Percentiles rank a stretch among this genome's conserved stretches.
phyloP scores from a whole-genome alignment of 1,140 invertebrate genomes.

The Sycophaga agraensis region DNA sequence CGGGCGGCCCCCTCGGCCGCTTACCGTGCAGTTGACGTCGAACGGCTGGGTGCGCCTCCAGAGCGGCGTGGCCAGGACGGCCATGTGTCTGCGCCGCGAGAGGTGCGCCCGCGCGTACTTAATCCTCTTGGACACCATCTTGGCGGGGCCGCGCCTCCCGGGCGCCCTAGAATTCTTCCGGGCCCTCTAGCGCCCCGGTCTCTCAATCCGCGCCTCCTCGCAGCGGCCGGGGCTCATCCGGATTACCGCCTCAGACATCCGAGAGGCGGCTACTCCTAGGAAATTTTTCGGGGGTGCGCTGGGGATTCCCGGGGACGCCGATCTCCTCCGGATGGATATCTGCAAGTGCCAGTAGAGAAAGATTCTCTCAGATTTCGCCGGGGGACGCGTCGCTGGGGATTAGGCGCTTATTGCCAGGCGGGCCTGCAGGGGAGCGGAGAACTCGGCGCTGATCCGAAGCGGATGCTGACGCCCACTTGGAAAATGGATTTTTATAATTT shows the following conservation, averaged over 20 bases:
- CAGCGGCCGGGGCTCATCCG: conserved; percentile 18
- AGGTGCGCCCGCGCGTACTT: conserved; percentile 49
- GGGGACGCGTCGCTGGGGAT: no score
- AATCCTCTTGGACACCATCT: conserved; percentile 42
- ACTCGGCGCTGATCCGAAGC: no score
- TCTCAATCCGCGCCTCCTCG: neutral
- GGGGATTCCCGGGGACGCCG: neutral
- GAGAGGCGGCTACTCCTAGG: no score
- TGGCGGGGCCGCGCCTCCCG: neutral
- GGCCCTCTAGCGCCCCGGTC: neutral
- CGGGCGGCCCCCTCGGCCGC: neutral
- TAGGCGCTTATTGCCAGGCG: no score
- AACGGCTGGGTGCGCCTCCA: conserved; percentile 41
- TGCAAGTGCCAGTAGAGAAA: no score
- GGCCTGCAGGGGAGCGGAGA: no score
- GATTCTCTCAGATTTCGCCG: no score
- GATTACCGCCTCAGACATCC: conserved; percentile 21
- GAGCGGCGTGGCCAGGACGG: conserved; percentile 40
- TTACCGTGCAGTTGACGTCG: conserved; percentile 39
- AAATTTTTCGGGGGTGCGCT: conserved; percentile 1
- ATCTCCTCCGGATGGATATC: no score
- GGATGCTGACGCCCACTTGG: no score
- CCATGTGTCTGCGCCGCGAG: conserved; percentile 37
- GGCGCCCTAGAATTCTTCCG: conserved; percentile 7
- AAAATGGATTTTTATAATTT: no score